phyloP scores from a whole-genome alignment of 2,888 invertebrate species.

The Vesta saturnalis region DNA sequence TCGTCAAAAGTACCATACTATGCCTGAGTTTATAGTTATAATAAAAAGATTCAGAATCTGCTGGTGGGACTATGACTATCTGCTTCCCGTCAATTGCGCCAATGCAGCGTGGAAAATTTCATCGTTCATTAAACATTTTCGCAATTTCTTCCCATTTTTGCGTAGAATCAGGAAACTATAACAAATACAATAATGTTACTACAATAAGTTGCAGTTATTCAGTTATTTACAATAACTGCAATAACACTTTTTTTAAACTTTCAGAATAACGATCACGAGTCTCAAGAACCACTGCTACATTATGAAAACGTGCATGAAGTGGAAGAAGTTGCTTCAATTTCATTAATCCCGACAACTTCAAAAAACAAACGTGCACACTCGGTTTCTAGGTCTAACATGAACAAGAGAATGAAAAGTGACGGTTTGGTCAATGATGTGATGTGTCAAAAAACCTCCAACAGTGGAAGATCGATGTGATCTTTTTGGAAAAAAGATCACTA shows the following conservation, averaged over 20 bases:
- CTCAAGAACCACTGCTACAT: constrained; percentile 10
- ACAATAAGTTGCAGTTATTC: constrained; percentile 3
- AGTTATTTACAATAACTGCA: not conserved
- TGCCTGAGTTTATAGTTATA: constrained; percentile 3
- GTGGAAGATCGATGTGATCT: constrained; percentile 27
- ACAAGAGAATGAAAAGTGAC: constrained; percentile 9
- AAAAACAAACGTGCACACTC: not conserved
- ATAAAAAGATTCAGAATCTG: not conserved
- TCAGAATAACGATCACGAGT: not conserved
- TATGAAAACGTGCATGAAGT: not conserved
- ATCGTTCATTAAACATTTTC: constrained; percentile 35
- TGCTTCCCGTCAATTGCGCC: constrained; percentile 31
- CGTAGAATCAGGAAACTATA: constrained; percentile 36
- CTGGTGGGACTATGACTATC: constrained; percentile 23
- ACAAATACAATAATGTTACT: constrained; percentile 12
- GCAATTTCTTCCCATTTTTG: constrained; percentile 39
- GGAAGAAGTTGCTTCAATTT: not conserved
- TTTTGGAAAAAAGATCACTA: constrained; percentile 21
- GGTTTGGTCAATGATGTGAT: constrained; percentile 17
- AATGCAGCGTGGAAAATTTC: constrained; percentile 43
- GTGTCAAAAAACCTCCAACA: constrained; percentile 7
- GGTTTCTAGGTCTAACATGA: not conserved
- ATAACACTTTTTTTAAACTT: not conserved
- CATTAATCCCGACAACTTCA: not conserved
- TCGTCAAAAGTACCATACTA: not conserved